Conservation (phyloP, 2,797 vertebrate species). For the Mormyrus proboscirostris region DNA sequence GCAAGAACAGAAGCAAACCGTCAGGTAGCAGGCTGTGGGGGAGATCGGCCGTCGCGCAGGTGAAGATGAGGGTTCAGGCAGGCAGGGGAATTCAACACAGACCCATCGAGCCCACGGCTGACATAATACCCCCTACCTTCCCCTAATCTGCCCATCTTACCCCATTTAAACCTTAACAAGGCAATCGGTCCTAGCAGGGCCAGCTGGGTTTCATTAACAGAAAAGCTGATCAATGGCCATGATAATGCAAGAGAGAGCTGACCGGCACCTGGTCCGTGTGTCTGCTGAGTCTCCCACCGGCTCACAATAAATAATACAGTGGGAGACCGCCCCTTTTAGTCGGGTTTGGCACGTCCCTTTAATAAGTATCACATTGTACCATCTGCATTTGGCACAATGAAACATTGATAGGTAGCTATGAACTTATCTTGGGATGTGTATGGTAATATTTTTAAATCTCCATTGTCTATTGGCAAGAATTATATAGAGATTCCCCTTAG, state of each 20-base stretch:
- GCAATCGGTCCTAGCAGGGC: not conserved
- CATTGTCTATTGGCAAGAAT: not conserved
- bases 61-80: not conserved
- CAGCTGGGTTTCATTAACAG: constrained; percentile 6
- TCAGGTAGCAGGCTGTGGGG: not conserved
- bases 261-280: not conserved
- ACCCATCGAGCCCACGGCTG: not conserved
- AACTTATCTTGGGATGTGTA: not conserved
- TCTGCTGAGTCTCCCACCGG: not conserved
- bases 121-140: not conserved
- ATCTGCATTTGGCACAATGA: not conserved
- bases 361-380: not conserved
- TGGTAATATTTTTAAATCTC: not conserved
- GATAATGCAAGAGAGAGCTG: not conserved
- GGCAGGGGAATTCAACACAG: not conserved
- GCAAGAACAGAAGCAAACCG: not conserved
- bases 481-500: not conserved
- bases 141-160: not conserved
- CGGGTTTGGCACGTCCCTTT: not conserved
- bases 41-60: not conserved
- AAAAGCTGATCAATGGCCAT: not conserved
- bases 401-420: not conserved
- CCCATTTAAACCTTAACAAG: constrained; percentile 3
- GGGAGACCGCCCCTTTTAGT: not conserved
- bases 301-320: not conserved